Conservation (phyloP, 2,797 vertebrate species). For the Macropus fuliginosus region DNA sequence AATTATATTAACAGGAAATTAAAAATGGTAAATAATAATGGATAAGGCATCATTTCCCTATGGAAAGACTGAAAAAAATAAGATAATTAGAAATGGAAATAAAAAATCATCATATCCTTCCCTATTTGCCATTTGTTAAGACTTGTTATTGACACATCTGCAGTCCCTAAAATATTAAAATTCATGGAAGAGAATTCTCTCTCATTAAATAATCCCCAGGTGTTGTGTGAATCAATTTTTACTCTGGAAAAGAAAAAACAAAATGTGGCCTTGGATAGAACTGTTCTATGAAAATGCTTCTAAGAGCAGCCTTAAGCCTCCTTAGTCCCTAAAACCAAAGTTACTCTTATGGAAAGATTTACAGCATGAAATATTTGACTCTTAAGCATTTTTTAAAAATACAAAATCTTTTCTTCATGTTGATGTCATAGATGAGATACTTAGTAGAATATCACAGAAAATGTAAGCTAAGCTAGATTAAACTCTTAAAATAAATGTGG, state of each 20-base stretch:
- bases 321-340: slow-evolving; percentile 30
- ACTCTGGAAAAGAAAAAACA: background rate
- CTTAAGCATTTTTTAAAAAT: background rate
- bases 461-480: slow-evolving; percentile 3
- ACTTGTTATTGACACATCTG: background rate
- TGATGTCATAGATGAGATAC: background rate
- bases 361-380: background rate
- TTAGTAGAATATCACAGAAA: slow-evolving; percentile 15
- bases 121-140: background rate
- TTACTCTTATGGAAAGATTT: slow-evolving; percentile 1
- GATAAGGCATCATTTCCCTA: background rate
- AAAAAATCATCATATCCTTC: background rate
- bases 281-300: slow-evolving; percentile 36
- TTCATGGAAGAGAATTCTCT: background rate
- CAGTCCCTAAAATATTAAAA: background rate
- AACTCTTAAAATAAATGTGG: slow-evolving; percentile 15
- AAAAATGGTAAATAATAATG: background rate
- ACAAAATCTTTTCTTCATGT: slow-evolving; percentile 18
- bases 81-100: background rate
- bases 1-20: background rate
- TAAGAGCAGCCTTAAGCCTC: background rate
- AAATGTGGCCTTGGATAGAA: background rate
- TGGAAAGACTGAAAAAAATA: background rate
- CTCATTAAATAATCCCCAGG: slow-evolving; percentile 1
- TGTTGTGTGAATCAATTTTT: slow-evolving; percentile 9